Evolutionary conservation across 2,113 vertebrate species (phyloP), one percentile per base, ranked within the genome.

Genomic region (Nothobranchius furzeri): DNA sequence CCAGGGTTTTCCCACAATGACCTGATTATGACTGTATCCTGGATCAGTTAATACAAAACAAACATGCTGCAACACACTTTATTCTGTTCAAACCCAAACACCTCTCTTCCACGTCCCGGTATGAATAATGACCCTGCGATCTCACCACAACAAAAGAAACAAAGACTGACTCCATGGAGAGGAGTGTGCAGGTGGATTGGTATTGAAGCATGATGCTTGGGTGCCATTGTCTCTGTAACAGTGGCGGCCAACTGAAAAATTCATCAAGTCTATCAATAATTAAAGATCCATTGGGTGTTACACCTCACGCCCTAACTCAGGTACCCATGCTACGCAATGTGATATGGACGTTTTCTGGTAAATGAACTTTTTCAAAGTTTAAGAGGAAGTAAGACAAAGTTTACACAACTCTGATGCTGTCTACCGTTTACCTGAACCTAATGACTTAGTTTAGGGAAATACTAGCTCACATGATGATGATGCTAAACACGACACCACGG

Each of bases 211-310:
- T 72, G 37, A 30, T 75, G 37, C 74, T 43, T 61, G 56, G 65
- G 50, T 60, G 61, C 58, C 59, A 42, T 43, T 79, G 76, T 69
- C 50, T 64, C 60, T 73, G 59, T 49, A 69, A 86, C 78, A 69
- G 17, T 50, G 65, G 62, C 43, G 12, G 30, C 52, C 0, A 1
- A 48, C 55, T 90, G 76, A 90, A 88, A 88, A 75, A 88, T 90
- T 79, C 20, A 91, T 76, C 1, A 49, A 40, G 50, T 46, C 59
- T 64, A 85, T 91, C 88, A 89, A 91, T 89, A 81, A 85, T 89
- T 90, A 85, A 91, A 87, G 81, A 60, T 78, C 51, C 75, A 25
- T 14, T 76, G 66, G 75, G 78, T 84, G 84, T 86, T 76, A 76
- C 55, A 40, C 62, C 58, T 68, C 62, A 66, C 76, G 65, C 30